phyloP scores from a whole-genome alignment of 2,113 vertebrate species.

The Corapipo altera region DNA sequence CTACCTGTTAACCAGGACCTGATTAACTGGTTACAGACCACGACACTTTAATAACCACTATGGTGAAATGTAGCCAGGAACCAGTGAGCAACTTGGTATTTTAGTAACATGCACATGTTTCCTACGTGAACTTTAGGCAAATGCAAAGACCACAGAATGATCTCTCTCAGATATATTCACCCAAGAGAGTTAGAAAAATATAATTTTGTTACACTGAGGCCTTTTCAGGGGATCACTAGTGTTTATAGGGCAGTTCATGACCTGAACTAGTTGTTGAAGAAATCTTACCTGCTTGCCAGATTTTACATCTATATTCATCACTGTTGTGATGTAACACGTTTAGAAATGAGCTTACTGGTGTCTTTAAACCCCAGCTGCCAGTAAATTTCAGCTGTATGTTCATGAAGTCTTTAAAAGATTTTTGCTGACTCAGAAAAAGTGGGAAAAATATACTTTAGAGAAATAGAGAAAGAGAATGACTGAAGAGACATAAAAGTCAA shows the following conservation, averaged over 20 bases:
- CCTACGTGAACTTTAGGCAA: not conserved
- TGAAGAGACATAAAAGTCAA: not conserved
- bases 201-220: not conserved
- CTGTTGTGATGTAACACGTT: not conserved
- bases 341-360: not conserved
- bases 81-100: not conserved
- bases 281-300: not conserved
- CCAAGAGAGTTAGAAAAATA: not conserved
- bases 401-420: not conserved
- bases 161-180: not conserved
- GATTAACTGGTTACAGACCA: not conserved
- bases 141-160: not conserved
- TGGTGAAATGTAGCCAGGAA: not conserved
- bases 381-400: not conserved
- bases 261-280: not conserved
- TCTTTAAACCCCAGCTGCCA: not conserved
- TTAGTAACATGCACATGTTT: not conserved
- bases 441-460: not conserved
- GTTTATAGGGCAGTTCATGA: not conserved
- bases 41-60: not conserved
- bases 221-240: not conserved
- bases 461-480: not conserved
- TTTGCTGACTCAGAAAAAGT: not conserved
- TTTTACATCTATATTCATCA: not conserved
- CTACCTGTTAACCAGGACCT: not conserved